phyloP scores from a whole-genome alignment of 92 coral and sea anemone species.

The Blastomussa wellsi region DNA sequence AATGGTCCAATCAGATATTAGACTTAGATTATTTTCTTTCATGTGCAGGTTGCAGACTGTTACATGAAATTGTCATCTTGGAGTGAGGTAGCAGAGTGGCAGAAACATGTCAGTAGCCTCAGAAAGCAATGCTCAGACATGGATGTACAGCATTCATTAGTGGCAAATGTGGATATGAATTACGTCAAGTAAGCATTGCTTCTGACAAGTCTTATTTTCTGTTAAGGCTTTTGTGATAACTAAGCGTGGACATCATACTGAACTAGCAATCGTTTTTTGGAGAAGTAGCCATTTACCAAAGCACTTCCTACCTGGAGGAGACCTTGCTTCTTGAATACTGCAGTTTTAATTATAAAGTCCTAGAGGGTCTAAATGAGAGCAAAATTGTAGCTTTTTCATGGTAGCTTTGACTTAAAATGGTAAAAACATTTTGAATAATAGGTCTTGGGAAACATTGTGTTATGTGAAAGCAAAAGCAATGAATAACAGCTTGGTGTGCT shows the following conservation, averaged over 20 bases:
- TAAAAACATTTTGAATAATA: too few species aligned
- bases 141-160: conserved; percentile 77
- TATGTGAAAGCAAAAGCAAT: not conserved
- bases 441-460: not conserved
- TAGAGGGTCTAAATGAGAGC: not conserved
- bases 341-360: too few species aligned
- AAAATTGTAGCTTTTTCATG: too few species aligned
- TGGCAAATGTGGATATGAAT: conserved; percentile 79
- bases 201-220: not conserved
- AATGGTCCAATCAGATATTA: not conserved
- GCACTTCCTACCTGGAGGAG: too few species aligned
- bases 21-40: not conserved
- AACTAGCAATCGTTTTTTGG: too few species aligned
- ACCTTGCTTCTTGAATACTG: too few species aligned
- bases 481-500: not conserved
- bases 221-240: not conserved
- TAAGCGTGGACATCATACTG: not conserved
- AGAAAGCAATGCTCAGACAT: conserved; percentile 75
- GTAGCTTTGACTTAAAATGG: too few species aligned
- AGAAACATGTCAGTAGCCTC: conserved; percentile 73
- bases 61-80: conserved; percentile 90
- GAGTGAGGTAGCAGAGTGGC: conserved; percentile 95
- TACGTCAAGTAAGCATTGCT: conserved; percentile 78
- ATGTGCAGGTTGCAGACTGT: conserved; percentile 79
- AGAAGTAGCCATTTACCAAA: too few species aligned